Evolutionary conservation across 2,113 vertebrate genomes (phyloP).

Genomic region (Odocoileus virginianus): DNA sequence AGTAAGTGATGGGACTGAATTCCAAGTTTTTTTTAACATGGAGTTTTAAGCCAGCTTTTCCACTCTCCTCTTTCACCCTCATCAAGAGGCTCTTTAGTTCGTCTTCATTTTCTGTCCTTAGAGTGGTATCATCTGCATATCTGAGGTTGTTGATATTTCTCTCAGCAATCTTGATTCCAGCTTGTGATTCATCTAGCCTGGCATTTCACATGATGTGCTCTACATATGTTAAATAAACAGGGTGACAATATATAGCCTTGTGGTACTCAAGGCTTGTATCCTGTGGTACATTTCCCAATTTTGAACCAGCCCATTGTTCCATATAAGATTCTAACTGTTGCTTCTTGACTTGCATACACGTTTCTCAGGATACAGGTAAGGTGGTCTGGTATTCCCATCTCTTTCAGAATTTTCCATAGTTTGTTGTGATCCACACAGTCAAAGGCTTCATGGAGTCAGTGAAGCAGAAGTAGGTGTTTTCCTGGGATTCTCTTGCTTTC

Average conservation of each 20-base stretch:
- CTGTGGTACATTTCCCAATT: neutral
- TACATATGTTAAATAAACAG: neutral
- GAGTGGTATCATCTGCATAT: neutral
- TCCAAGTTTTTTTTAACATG: neutral
- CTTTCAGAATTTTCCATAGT: neutral
- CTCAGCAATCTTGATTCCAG: neutral
- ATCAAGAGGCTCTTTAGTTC: neutral
- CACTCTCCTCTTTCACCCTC: neutral
- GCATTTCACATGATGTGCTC: neutral
- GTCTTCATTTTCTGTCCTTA: neutral
- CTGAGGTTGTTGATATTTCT: neutral
- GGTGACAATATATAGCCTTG: neutral
- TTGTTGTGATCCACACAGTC: neutral
- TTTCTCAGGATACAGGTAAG: neutral
- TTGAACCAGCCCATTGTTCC: neutral
- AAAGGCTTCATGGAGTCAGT: neutral
- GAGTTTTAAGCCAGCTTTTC: neutral
- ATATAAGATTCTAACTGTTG: neutral
- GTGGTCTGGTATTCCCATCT: neutral
- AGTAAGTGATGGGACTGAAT: neutral
- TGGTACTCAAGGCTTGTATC: neutral
- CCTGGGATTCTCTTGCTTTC: neutral
- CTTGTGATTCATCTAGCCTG: neutral
- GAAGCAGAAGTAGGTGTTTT: neutral
- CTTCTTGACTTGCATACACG: neutral